Conservation (phyloP, 2,113 vertebrate genomes). For the Sinocyclocheilus anshuiensis region DNA sequence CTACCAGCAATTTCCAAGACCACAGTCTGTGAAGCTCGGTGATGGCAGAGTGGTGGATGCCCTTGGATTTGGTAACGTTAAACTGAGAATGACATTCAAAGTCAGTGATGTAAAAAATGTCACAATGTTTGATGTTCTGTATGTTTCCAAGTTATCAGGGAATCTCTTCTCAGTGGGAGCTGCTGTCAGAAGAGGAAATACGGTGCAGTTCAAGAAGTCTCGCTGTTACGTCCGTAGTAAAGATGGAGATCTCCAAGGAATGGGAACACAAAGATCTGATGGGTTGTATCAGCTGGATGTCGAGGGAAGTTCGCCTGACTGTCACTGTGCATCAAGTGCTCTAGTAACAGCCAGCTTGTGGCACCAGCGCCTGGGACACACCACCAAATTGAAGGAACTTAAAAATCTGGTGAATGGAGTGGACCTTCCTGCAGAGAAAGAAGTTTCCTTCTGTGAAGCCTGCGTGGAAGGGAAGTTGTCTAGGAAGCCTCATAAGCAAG, state of each 20-base stretch:
- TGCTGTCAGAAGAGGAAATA: conserved; percentile 46
- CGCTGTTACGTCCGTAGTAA: conserved; percentile 55
- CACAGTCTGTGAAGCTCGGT: conserved; percentile 43
- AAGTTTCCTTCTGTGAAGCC: too few relatives aligned
- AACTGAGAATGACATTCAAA: conserved; percentile 53
- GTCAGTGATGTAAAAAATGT: conserved; percentile 39
- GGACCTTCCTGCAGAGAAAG: too few relatives aligned
- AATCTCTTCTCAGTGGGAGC: conserved; percentile 35
- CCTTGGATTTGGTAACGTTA: conserved; percentile 48
- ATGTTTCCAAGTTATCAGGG: conserved; percentile 49
- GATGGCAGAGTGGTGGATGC: conserved; percentile 44
- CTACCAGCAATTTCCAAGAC: conserved; percentile 26
- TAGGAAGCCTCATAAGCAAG: too few relatives aligned
- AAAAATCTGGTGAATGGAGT: too few relatives aligned
- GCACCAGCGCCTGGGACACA: conserved; percentile 3
- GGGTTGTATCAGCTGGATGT: conserved; percentile 15
- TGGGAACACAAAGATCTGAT: conserved; percentile 37
- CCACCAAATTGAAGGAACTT: too few relatives aligned
- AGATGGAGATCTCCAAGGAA: conserved; percentile 45
- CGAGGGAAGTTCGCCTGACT: background rate
- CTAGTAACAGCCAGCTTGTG: conserved; percentile 37
- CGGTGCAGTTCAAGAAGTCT: conserved; percentile 36
- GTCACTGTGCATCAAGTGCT: conserved; percentile 27
- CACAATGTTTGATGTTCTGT: conserved; percentile 53
- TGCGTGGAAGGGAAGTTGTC: too few relatives aligned